Conservation (phyloP, 2,888 invertebrate species). For the Philereme vetulata region DNA sequence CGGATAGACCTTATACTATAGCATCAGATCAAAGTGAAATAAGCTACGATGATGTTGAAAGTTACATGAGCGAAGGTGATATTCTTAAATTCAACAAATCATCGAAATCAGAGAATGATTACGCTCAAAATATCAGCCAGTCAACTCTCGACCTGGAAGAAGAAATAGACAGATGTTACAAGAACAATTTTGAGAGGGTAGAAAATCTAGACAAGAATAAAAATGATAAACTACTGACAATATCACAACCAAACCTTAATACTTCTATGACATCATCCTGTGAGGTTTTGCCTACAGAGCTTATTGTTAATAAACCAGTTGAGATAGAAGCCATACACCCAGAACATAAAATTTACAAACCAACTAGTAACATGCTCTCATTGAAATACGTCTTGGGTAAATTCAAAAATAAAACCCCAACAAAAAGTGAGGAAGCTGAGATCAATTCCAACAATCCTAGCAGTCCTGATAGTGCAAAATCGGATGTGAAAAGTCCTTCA, state of each 20-base stretch:
- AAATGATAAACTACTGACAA: constrained; percentile 61
- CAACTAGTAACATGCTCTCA: constrained; percentile 81
- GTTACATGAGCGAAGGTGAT: constrained; percentile 78
- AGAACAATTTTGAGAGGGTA: constrained; percentile 73
- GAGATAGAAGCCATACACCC: constrained; percentile 86
- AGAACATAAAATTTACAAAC: constrained; percentile 91
- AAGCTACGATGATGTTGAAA: constrained; percentile 86
- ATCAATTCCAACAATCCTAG: constrained; percentile 74
- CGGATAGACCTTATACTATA: constrained; percentile 87
- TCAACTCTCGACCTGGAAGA: constrained; percentile 78
- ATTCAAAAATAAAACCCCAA: constrained; percentile 74
- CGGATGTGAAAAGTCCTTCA: constrained; percentile 70
- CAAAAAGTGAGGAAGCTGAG: constrained; percentile 68
- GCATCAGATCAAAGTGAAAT: constrained; percentile 89
- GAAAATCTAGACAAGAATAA: constrained; percentile 64
- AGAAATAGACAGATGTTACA: constrained; percentile 80
- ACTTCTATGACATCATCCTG: constrained; percentile 82
- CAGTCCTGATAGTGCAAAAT: constrained; percentile 63
- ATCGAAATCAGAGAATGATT: constrained; percentile 62
- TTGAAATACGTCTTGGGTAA: constrained; percentile 84
- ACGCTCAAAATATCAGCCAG: constrained; percentile 70
- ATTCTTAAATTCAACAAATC: constrained; percentile 73
- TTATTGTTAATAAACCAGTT: constrained; percentile 71
- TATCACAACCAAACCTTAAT: constrained; percentile 76
- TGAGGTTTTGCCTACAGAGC: constrained; percentile 76